Base-by-base conservation (phyloP, 2,888 invertebrate species). In the Latrodectus elegans region DNA sequence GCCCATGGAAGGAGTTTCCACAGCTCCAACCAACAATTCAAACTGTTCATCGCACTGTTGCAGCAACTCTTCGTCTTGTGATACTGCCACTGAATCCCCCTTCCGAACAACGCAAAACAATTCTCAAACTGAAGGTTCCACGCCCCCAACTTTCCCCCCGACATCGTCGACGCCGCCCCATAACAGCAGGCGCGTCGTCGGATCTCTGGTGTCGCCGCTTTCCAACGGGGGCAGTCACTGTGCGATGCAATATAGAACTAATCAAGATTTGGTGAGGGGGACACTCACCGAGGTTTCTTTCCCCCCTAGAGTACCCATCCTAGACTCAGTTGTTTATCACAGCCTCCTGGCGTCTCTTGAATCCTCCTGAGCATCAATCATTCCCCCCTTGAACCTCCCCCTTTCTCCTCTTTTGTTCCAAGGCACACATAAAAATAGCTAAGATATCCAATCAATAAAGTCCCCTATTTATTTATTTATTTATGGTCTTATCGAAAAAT, bases 291-390 rank as follows among this genome's bases (percentile, higher is more conserved):
- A 67, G 8, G 76, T 53, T 12, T 65, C 78, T 53, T 85, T 85
- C 49, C 71, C 87, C 26, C 87, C 87, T 12, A 79, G 88, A 51
- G 87, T 89, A 64, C 87, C 89, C 65, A 84, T 89, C 55, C 72
- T 89, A 87, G 94, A 94, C 91, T 94, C 93, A 90, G 94, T 94
- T 90, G 94, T 94, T 91, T 94, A 94, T 91, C 94, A 94, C 91
- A 94, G 93, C 92, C 92, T 94, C 90, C 93, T 94, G 88, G 93
- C 94, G 15, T 94, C 94, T 60, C 91, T 94, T 90, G 94, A 94
- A 92, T 93, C 85, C 65, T 87, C 74, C 38, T 82, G 81, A 75
- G 68, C 77, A 71, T 75, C 84, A 64, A 65, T 84, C 77, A 84
- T 73, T 81, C 74, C 85, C 53, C 52, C 72, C 71, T 38, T 4